phyloP scores from a whole-genome alignment of 2,797 vertebrate species.

The Centropyge bicolor region DNA sequence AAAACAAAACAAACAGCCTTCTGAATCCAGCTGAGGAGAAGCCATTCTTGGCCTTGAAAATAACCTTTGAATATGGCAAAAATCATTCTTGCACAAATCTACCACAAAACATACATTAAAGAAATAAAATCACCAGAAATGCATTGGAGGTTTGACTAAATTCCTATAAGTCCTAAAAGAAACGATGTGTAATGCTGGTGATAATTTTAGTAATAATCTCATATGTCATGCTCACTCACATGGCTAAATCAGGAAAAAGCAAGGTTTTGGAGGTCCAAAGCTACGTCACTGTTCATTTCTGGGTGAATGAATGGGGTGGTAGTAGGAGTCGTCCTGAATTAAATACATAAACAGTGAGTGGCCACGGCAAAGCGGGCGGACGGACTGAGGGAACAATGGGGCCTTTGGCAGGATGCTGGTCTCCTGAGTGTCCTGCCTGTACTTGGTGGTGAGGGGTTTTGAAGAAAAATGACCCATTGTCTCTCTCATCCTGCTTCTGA shows the following conservation, averaged over 20 bases:
- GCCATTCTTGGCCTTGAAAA: constrained; percentile 24
- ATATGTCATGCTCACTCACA: not conserved
- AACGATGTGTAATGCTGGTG: not conserved
- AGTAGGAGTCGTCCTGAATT: constrained; percentile 53
- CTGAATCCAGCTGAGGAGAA: constrained; percentile 16
- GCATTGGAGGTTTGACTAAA: constrained; percentile 1
- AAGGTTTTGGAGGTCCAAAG: constrained; percentile 23
- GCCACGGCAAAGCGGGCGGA: constrained; percentile 55
- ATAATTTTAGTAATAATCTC: constrained; percentile 5
- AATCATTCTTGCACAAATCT: not conserved
- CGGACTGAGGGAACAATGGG: constrained; percentile 76
- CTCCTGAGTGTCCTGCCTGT: constrained; percentile 82
- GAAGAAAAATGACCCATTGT: constrained; percentile 85
- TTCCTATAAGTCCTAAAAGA: not conserved
- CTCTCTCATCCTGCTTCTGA: constrained; percentile 70
- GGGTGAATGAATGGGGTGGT: constrained; percentile 57
- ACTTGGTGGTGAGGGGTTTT: constrained; percentile 87
- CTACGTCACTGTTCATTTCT: constrained; percentile 25
- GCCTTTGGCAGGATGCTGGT: constrained; percentile 75
- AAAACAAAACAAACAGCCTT: not conserved
- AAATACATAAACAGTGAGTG: constrained; percentile 62
- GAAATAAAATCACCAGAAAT: not conserved
- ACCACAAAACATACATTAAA: not conserved
- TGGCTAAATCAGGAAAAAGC: not conserved
- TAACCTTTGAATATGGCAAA: constrained; percentile 29